Conservation (phyloP, 2,797 vertebrate species). For the Kryptolebias ocellatus region DNA sequence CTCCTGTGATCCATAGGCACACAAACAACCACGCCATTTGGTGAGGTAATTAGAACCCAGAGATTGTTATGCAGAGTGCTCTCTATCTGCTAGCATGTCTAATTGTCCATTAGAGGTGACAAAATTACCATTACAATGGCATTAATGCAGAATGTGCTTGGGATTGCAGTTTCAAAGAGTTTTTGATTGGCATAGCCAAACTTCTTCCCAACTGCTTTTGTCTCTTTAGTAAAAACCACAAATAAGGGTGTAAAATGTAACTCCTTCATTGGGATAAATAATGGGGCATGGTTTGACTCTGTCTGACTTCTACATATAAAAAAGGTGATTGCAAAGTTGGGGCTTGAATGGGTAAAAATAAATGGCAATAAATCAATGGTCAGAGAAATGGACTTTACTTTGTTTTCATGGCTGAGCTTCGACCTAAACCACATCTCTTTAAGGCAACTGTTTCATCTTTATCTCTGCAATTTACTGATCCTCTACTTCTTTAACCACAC, state of each 20-base stretch:
- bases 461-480: slow-evolving; percentile 36
- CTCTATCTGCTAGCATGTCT: slow-evolving; percentile 73
- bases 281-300: slow-evolving; percentile 18
- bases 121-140: slow-evolving; percentile 77
- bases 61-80: slow-evolving; percentile 63
- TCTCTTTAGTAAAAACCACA: slow-evolving; percentile 48
- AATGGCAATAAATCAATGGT: slow-evolving; percentile 19
- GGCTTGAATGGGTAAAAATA: slow-evolving; percentile 2
- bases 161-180: slow-evolving; percentile 56
- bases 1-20: slow-evolving; percentile 54
- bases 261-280: slow-evolving; percentile 42
- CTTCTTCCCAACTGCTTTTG: slow-evolving; percentile 48
- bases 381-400: slow-evolving; percentile 22
- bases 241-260: slow-evolving; percentile 45
- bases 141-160: slow-evolving; percentile 62
- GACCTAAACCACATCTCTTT: slow-evolving; percentile 29
- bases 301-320: background rate
- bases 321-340: slow-evolving; percentile 24
- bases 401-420: slow-evolving; percentile 14
- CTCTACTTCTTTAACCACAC: slow-evolving; percentile 38
- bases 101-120: slow-evolving; percentile 80
- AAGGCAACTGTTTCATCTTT: slow-evolving; percentile 44
- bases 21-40: slow-evolving; percentile 54
- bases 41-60: slow-evolving; percentile 70
- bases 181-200: slow-evolving; percentile 53